Base-by-base conservation (phyloP, 2,113 vertebrate species). In the Xiphophorus maculatus region DNA sequence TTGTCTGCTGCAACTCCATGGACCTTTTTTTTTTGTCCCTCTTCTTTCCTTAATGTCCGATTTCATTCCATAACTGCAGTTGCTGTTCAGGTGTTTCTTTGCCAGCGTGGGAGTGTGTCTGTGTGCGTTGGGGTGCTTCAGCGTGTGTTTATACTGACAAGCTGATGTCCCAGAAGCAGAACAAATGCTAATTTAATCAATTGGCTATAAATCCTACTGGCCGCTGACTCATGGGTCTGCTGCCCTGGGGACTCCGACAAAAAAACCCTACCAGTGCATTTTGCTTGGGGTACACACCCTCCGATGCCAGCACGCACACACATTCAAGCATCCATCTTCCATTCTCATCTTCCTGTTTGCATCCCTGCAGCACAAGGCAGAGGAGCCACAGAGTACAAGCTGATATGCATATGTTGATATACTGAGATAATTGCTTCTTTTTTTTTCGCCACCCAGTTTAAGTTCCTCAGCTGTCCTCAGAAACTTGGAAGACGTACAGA, bases 171-270 rank as follows among this genome's bases (percentile, higher is more conserved):
- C 94, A 94, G 93, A 90, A 94, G 96, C 96, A 95, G 96, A 96
- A 96, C 94, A 94, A 96, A 98, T 96, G 96, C 94, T 97, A 98
- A 98, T 98, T 96, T 96, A 98, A 97, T 98, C 96, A 97, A 96
- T 96, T 90, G 95, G 95, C 96, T 96, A 96, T 96, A 96, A 97
- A 97, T 96, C 95, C 93, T 91, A 82, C 93, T 93, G 94, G 93
- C 90, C 96, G 96, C 97, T 97, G 96, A 97, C 96, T 98, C 96
- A 97, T 92, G 94, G 92, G 94, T 95, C 95, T 91, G 82, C 90
- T 82, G 90, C 91, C 95, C 93, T 92, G 73, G 90, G 93, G 94
- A 94, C 90, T 86, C 85, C 86, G 91, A 88, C 93, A 85, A 94
- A 95, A 54, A 58, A 91, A 82, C 91, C 94, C 91, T 90, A 90